Percentiles rank a stretch among this genome's conserved stretches.
These are phyloP conservation scores for Telenomus remus DNA, from an alignment of 1,140 invertebrate genomes.

Conservation along the genomic window DNA sequence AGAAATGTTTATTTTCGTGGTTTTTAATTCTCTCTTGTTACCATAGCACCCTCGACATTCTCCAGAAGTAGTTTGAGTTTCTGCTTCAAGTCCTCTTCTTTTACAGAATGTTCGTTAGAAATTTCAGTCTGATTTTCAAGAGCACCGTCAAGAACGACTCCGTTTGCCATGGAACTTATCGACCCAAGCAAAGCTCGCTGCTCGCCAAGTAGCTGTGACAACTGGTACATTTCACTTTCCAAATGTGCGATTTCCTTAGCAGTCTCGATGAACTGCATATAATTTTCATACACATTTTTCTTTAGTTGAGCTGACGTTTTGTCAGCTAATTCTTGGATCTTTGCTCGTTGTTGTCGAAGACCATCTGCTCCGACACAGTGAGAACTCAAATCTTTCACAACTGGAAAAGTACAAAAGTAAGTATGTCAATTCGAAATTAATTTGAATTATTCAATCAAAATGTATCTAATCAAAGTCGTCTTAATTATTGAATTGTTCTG, in stretches of 20 bases:
- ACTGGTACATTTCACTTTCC: slow-evolving; percentile 99
- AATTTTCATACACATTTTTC: slow-evolving; percentile 98
- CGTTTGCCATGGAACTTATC: slow-evolving; percentile 78
- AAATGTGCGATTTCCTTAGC: slow-evolving; percentile 98
- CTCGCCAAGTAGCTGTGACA: slow-evolving; percentile 96
- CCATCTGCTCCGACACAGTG: slow-evolving; percentile 90
- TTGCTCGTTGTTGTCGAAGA: slow-evolving; percentile 86
- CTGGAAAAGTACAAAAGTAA: slow-evolving; percentile 69
- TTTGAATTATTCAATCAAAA: too few relatives aligned
- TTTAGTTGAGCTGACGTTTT: slow-evolving; percentile 93
- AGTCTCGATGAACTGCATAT: slow-evolving; percentile 98
- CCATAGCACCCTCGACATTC: slow-evolving; percentile 91
- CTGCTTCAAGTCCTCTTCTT: slow-evolving; percentile 80
- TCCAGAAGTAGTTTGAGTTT: slow-evolving; percentile 88
- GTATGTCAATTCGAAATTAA: background rate
- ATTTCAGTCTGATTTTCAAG: slow-evolving; percentile 80
- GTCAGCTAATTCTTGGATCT: slow-evolving; percentile 90
- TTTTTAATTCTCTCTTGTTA: slow-evolving; percentile 65
- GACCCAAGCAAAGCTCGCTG: slow-evolving; percentile 90
- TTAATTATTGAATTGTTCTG: too few relatives aligned
- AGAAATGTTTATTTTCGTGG: too few relatives aligned
- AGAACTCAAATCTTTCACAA: slow-evolving; percentile 88
- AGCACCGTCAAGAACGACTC: slow-evolving; percentile 65
- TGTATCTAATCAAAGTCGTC: too few relatives aligned
- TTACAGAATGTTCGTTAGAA: slow-evolving; percentile 74